Evolutionary conservation across 2,797 vertebrate genomes (phyloP).

Genomic region (Eulemur albifrons): DNA sequence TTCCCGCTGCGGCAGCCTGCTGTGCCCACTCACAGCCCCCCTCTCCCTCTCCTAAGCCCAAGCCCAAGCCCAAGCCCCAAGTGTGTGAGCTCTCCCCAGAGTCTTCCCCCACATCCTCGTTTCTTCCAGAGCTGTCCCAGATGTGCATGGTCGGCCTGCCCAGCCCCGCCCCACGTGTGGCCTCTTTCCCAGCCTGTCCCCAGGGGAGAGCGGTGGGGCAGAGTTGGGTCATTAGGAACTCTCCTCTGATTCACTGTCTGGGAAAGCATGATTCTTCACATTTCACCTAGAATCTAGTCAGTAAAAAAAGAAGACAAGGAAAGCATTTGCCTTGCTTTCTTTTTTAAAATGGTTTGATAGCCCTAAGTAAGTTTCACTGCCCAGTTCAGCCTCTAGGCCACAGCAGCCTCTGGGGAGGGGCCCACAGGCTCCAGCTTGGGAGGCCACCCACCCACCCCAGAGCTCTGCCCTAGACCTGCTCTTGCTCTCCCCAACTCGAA

Average conservation of each 20-base stretch:
- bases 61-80: not conserved
- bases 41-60: no score
- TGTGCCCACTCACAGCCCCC: not conserved
- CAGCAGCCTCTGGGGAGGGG: not conserved
- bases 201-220: not conserved
- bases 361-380: not conserved
- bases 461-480: not conserved
- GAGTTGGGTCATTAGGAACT: not conserved
- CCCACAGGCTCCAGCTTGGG: not conserved
- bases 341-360: not conserved
- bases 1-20: not conserved
- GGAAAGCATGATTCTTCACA: not conserved
- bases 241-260: not conserved
- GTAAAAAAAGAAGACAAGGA: not conserved
- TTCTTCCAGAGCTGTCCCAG: not conserved
- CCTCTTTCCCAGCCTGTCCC: not conserved
- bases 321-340: not conserved
- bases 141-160: not conserved
- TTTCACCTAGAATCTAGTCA: not conserved
- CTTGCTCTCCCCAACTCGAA: not conserved
- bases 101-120: not conserved
- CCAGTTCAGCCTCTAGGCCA: not conserved
- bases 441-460: not conserved
- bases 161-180: accelerated
- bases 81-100: not conserved